These are phyloP conservation scores for Isoperla grammatica DNA, from an alignment of 2,888 invertebrate species.

Conservation along the genomic window DNA sequence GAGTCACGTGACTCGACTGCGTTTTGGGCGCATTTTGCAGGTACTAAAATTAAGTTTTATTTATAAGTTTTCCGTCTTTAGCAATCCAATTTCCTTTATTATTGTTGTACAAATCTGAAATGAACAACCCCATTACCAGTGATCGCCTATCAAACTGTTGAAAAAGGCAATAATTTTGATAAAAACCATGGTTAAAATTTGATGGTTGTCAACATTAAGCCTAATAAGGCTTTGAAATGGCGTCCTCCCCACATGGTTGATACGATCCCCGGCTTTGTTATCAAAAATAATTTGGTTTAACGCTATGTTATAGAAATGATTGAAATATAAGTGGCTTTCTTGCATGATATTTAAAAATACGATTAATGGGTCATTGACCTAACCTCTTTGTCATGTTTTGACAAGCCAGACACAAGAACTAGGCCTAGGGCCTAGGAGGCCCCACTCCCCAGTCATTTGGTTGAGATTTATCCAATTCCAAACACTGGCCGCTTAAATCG, in stretches of 20 bases:
- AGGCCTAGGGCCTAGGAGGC: neutral
- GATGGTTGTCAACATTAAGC: slow-evolving; percentile 54
- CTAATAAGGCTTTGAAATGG: slow-evolving; percentile 65
- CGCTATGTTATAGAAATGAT: neutral
- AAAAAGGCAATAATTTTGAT: neutral
- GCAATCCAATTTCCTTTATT: too few relatives aligned
- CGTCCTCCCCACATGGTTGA: slow-evolving; percentile 62
- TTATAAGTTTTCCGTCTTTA: slow-evolving; percentile 33
- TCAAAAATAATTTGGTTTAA: slow-evolving; percentile 9
- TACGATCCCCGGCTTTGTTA: slow-evolving; percentile 34
- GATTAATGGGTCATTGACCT: neutral
- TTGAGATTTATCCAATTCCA: slow-evolving; percentile 8
- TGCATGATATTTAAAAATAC: slow-evolving; percentile 11
- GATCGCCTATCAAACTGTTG: neutral
- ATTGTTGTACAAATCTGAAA: too few relatives aligned
- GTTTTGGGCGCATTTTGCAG: slow-evolving; percentile 65
- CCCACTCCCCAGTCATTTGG: neutral
- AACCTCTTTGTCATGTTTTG: slow-evolving; percentile 13
- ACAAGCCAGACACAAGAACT: neutral
- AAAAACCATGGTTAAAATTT: slow-evolving; percentile 22
- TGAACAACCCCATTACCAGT: too few relatives aligned
- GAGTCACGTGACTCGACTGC: slow-evolving; percentile 64
- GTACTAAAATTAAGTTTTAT: slow-evolving; percentile 50
- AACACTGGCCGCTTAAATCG: too few relatives aligned
- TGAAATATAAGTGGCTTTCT: neutral